These are phyloP conservation scores for Bombus sibiricus DNA, from an alignment of 1,140 invertebrate genomes.

Conservation along the genomic window DNA sequence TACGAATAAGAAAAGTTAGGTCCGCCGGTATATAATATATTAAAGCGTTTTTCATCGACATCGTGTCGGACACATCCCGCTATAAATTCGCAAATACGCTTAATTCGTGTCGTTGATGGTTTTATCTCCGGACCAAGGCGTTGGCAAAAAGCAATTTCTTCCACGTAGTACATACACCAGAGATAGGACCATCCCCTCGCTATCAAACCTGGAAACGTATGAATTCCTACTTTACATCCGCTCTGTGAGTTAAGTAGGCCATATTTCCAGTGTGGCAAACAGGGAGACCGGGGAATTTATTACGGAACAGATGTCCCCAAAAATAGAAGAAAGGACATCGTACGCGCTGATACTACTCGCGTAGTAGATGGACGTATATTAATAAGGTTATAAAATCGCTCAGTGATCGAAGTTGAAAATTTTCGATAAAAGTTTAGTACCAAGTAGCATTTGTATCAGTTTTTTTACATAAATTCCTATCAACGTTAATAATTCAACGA, in stretches of 20 bases:
- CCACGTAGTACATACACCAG: no score
- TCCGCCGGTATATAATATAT: not conserved
- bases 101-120: constrained; percentile 12
- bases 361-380: no score
- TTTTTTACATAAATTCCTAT: no score
- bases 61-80: not conserved
- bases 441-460: no score
- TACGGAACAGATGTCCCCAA: not conserved
- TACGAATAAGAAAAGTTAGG: not conserved
- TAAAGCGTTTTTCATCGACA: constrained; percentile 25
- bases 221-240: constrained; percentile 25
- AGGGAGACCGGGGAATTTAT: constrained; percentile 6
- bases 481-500: no score
- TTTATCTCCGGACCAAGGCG: no score
- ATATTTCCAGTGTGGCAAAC: constrained; percentile 6
- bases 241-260: constrained; percentile 11
- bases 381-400: no score
- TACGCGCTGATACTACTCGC: no score
- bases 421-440: no score
- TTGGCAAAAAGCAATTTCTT: constrained; percentile 19
- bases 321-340: not conserved
- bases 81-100: constrained; percentile 4
- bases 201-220: not conserved
- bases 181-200: no score
- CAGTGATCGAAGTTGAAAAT: no score